phyloP scores from a whole-genome alignment of 2,113 vertebrate genomes.

The Perca schrenkii region DNA sequence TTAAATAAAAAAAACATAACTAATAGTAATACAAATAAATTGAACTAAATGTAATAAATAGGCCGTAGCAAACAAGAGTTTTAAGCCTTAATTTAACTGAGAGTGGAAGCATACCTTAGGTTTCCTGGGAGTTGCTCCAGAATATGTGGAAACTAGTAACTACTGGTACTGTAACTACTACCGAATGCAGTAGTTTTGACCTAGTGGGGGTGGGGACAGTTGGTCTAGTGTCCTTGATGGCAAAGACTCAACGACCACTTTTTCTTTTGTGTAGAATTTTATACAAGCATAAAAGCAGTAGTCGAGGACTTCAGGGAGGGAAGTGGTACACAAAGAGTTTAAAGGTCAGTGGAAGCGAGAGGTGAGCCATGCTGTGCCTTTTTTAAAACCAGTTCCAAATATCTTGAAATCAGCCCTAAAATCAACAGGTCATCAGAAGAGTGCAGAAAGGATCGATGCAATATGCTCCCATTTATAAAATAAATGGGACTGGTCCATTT shows the following conservation, averaged over 20 bases:
- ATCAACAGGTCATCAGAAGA: not conserved
- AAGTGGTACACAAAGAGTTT: constrained; percentile 6
- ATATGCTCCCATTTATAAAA: not conserved
- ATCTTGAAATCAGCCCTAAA: not conserved
- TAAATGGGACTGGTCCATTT: not conserved
- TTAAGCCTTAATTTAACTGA: too few relatives aligned
- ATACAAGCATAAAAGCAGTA: not conserved
- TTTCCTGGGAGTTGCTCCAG: too few relatives aligned
- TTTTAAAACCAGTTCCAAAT: not conserved
- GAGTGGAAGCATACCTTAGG: too few relatives aligned
- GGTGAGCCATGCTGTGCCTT: not conserved
- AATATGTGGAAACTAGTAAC: too few relatives aligned
- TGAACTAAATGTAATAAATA: too few relatives aligned
- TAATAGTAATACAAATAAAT: too few relatives aligned
- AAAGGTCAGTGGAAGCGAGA: constrained; percentile 8
- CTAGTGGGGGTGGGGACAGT: not conserved
- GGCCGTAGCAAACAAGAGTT: too few relatives aligned
- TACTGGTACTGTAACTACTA: too few relatives aligned
- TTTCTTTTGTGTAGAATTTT: not conserved
- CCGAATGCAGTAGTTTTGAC: not conserved
- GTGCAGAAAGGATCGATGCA: not conserved
- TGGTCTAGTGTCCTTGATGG: too few relatives aligned
- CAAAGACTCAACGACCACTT: not conserved
- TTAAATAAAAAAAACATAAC: not conserved
- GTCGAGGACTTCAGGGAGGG: not conserved